Base-by-base conservation (phyloP, 2,888 invertebrate species). In the Pterostichus niger region DNA sequence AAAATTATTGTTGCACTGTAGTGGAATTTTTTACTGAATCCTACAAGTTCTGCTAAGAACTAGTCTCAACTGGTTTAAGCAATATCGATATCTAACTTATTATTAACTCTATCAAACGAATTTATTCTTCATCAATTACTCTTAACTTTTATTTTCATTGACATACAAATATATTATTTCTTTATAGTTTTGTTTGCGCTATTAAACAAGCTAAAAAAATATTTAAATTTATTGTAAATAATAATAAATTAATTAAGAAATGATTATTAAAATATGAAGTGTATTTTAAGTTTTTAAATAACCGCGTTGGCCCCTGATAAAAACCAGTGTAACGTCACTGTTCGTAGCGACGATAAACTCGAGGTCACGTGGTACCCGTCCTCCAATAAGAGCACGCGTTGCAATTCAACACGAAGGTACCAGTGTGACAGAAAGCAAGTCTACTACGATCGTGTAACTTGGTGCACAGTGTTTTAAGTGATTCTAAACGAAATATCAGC, bases 331-430 rank as follows among this genome's bases (percentile, higher is more conserved):
- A n/a, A 33, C 40, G 33, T 31, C 64, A 11, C 33, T 33, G n/a
- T 13, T 33, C 11, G 33, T 1, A 1, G n/a, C 64, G 31, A 13
- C 24, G 59, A 59, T 59, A 59, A 24, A 59, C 11, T 24, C 11
- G 6, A 11, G 31, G 59, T 64, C 64, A 64, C 64, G 64, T 64
- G 64, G 35, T 64, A 35, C 40, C 10, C 0, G 13, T 35, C 64
- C 13, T 40, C 64, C 64, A 64, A 64, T 64, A 13, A 40, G 64
- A 64, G 11, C 64, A n/a, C 64, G 24, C 64, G 64, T 64, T 35
- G 10, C 33, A 33, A 9, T 64, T 24, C 33, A 10, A 59, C 24
- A 11, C 11, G 24, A 10, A 11, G 24, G 15, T 59, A 40, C 6
- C 59, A 59, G 59, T 59, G 17, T 59, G 31, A 24, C 59, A 24